Base-by-base conservation (phyloP, 2,797 vertebrate species). In the Sebastes goodei region DNA sequence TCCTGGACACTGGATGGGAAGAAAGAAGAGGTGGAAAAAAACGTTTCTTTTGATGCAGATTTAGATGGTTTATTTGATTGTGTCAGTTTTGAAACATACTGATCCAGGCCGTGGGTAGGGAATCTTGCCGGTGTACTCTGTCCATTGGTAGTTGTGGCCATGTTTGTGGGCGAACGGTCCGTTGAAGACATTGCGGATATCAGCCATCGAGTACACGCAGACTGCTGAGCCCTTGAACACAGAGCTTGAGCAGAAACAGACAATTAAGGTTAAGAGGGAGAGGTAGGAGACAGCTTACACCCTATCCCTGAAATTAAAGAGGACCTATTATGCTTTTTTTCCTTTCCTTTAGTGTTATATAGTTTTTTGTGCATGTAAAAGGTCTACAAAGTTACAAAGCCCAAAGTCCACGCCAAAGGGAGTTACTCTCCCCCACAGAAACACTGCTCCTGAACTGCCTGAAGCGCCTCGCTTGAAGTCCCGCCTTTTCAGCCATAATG, bases 111-210 rank as follows among this genome's bases (percentile, higher is more conserved):
- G 94, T 5, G 97, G 97, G 84, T 97, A 97, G 32, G 97, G 97
- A 73, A 97, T 97, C 84, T 97, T 97, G 74, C 97, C 97, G 0
- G 94, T 95, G 81, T 97, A 97, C 23, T 96, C 95, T 6, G 95
- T 96, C 97, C 96, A 97, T 33, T 97, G 96, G 90, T 97, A 97
- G 79, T 97, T 96, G 82, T 96, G 96, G 6, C 97, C 97, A 9
- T 97, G 96, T 79, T 97, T 97, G 90, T 97, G 97, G 74, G 97
- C 96, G 55, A 97, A 97, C 4, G 97, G 97, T 10, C 97, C 96
- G 3, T 97, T 97, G 90, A 97, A 97, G 81, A 97, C 97, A 0
- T 96, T 97, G 77, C 96, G 96, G 71, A 97, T 96, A 42, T 97
- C 96, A n/a, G 95, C 93, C 96, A 97, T 96, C 0, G 96, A 96